Evolutionary conservation across 2,888 invertebrate species (phyloP).

Genomic region (Buathra laborator): DNA sequence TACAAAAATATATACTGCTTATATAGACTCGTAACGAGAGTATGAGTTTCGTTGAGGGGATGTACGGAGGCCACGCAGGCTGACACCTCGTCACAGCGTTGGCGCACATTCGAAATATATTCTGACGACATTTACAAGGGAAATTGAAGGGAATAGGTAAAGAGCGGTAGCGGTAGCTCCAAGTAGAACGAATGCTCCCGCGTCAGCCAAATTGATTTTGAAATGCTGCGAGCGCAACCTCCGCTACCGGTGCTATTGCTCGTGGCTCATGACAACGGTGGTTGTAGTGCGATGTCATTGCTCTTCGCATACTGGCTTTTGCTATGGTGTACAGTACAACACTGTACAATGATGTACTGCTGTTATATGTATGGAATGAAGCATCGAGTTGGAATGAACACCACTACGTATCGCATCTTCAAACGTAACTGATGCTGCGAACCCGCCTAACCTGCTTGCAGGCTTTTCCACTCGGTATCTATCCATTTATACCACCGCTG

Average conservation of each 20-base stretch:
- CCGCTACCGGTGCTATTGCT: constrained; percentile 34
- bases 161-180: constrained; percentile 67
- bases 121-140: constrained; percentile 83
- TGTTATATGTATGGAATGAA: constrained; percentile 23
- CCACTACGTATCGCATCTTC: constrained; percentile 37
- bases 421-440: constrained; percentile 40
- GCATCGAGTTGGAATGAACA: constrained; percentile 48
- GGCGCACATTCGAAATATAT: constrained; percentile 77
- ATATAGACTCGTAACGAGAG: neutral
- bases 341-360: neutral
- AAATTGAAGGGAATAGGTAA: constrained; percentile 81
- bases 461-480: neutral
- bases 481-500: neutral
- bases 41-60: neutral
- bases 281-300: neutral
- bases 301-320: constrained; percentile 8
- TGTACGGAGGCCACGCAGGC: constrained; percentile 24
- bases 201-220: constrained; percentile 83
- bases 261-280: neutral
- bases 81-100: constrained; percentile 52
- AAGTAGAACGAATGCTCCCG: constrained; percentile 75
- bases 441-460: constrained; percentile 29
- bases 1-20: neutral
- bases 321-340: constrained; percentile 8
- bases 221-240: constrained; percentile 76